Evolutionary conservation across 2,797 vertebrate species (phyloP).

Genomic region (Eptatretus atami): DNA sequence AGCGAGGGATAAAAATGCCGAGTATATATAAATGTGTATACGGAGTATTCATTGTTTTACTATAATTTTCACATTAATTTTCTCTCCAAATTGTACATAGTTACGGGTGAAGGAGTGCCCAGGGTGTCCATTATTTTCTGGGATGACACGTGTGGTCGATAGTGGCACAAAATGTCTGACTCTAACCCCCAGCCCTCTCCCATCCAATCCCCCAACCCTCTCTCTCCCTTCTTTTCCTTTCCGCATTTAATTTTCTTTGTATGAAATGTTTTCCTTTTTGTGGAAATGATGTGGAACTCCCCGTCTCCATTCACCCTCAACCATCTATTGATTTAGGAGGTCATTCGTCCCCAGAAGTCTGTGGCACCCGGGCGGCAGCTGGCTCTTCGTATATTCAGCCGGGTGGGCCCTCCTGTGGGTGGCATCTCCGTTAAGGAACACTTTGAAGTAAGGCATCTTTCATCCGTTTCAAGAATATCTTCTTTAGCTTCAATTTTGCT

Average conservation of each 20-base stretch:
- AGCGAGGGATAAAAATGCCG: too few relatives aligned
- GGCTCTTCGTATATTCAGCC: constrained; percentile 79
- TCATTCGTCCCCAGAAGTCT: constrained; percentile 60
- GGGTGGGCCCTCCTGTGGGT: constrained; percentile 81
- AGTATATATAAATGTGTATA: too few relatives aligned
- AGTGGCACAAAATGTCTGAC: too few relatives aligned
- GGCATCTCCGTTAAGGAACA: constrained; percentile 97
- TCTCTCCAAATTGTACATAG: too few relatives aligned
- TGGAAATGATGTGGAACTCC: background rate
- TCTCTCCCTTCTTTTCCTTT: background rate
- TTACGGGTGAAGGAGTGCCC: too few relatives aligned
- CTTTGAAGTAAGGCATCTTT: constrained; percentile 38
- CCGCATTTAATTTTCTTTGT: background rate
- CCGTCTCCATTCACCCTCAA: too few relatives aligned
- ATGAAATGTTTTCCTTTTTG: background rate
- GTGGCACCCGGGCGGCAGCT: constrained; percentile 73
- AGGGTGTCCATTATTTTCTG: too few relatives aligned
- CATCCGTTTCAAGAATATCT: constrained; percentile 4
- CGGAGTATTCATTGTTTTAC: too few relatives aligned
- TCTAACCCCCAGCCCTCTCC: too few relatives aligned
- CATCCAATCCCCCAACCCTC: background rate
- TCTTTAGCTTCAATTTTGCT: too few relatives aligned
- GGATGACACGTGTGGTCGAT: too few relatives aligned
- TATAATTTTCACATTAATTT: too few relatives aligned
- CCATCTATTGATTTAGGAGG: constrained; percentile 26